Conservation (phyloP, 2,888 invertebrate species). For the Xestia rhomboidea region DNA sequence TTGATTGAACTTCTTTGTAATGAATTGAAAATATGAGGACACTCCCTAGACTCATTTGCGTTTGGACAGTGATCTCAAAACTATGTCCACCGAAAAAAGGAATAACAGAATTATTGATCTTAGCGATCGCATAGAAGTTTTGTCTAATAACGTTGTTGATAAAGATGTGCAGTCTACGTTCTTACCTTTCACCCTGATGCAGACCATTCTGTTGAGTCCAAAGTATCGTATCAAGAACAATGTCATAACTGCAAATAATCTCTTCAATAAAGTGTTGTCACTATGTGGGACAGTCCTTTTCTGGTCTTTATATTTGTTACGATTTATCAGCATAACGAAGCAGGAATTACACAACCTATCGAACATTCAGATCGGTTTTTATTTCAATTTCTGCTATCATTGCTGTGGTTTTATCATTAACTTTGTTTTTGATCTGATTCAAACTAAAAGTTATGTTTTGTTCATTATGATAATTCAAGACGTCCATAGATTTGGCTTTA, state of each 20-base stretch:
- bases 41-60: not conserved
- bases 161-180: constrained; percentile 21
- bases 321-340: no score
- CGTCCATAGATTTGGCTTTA: not conserved
- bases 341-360: not conserved
- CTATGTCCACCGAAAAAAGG: not conserved
- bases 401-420: not conserved
- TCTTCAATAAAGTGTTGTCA: not conserved
- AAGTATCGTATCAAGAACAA: constrained; percentile 16
- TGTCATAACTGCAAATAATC: constrained; percentile 12
- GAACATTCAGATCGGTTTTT: not conserved
- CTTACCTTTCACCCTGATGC: not conserved
- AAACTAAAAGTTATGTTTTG: not conserved
- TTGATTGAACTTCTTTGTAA: not conserved
- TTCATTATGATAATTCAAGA: constrained; percentile 11
- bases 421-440: not conserved
- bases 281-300: not conserved
- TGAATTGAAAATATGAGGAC: not conserved
- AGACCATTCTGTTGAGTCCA: constrained; percentile 12
- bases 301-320: not conserved
- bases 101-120: not conserved
- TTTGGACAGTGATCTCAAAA: not conserved
- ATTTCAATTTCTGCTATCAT: not conserved
- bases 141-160: not conserved
- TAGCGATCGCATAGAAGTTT: not conserved